Evolutionary conservation across 2,113 vertebrate species (phyloP).

Genomic region (Zosterops japonicus): DNA sequence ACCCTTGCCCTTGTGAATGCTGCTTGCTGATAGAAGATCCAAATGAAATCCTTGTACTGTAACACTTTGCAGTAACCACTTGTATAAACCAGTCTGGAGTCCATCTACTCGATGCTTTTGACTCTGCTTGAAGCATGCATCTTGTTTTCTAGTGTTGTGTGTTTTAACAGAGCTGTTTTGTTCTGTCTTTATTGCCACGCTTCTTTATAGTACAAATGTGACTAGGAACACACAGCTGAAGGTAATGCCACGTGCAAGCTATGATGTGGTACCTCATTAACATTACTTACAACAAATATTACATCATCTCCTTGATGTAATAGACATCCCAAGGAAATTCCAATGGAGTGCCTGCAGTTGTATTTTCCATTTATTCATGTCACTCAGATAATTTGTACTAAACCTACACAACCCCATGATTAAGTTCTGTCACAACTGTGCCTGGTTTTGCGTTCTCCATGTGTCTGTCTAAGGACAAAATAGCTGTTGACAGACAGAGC

Average conservation of each 20-base stretch:
- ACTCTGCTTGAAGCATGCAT: constrained; percentile 67
- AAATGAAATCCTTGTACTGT: neutral
- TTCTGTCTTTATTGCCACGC: constrained; percentile 95
- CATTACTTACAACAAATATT: constrained; percentile 83
- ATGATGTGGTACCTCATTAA: constrained; percentile 83
- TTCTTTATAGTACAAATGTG: constrained; percentile 98
- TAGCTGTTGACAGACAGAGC: neutral
- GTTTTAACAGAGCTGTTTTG: constrained; percentile 93
- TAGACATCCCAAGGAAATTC: constrained; percentile 67
- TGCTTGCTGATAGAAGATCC: neutral
- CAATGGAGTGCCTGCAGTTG: constrained; percentile 68
- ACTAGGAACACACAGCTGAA: constrained; percentile 93
- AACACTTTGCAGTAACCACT: neutral
- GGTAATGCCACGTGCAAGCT: constrained; percentile 86
- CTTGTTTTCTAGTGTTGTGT: constrained; percentile 69
- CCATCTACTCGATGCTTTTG: constrained; percentile 27
- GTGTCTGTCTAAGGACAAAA: constrained; percentile 83
- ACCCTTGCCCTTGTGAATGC: neutral
- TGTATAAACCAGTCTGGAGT: neutral
- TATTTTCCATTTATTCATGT: constrained; percentile 76
- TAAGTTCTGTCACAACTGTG: constrained; percentile 80
- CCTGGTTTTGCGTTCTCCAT: constrained; percentile 86
- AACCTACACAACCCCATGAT: constrained; percentile 78
- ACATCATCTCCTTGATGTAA: constrained; percentile 86
- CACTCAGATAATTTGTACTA: constrained; percentile 74